Percentiles rank a stretch among this genome's conserved stretches.
Evolutionary conservation across 1,140 invertebrate genomes (phyloP).

Genomic region (Portunus trituberculatus): DNA sequence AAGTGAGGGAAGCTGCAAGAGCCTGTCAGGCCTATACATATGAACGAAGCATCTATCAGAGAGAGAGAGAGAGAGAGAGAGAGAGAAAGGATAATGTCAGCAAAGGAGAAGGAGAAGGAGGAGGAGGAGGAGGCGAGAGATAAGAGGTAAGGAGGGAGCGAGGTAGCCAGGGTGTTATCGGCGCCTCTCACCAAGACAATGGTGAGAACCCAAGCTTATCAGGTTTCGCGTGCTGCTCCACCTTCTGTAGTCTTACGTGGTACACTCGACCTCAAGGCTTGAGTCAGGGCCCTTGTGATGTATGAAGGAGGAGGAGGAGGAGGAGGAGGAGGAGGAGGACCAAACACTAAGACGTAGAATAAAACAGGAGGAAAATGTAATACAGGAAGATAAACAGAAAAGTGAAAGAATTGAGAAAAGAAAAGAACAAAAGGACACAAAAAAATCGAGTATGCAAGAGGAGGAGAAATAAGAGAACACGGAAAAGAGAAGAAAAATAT

Average conservation of each 20-base stretch:
- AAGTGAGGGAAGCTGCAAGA: neutral
- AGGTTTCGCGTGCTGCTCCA: slow-evolving; percentile 44
- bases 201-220: slow-evolving; percentile 53
- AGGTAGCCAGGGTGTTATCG: neutral
- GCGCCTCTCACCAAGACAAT: slow-evolving; percentile 48
- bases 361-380: too few species aligned
- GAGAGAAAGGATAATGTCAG: neutral
- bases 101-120: neutral
- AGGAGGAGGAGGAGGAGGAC: neutral
- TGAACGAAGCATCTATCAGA: neutral
- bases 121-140: neutral
- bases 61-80: neutral
- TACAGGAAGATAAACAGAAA: neutral
- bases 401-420: neutral
- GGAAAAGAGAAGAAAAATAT: too few species aligned
- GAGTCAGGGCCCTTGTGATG: neutral
- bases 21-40: neutral
- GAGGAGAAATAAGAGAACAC: neutral
- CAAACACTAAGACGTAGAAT: too few species aligned
- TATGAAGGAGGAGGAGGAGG: neutral
- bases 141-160: neutral
- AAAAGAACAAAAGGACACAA: too few species aligned
- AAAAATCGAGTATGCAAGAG: too few species aligned
- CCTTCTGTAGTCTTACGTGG: slow-evolving; percentile 7
- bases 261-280: neutral